These are phyloP conservation scores for Rhamphomyia laevipes DNA, from an alignment of 2,888 invertebrate genomes.

Conservation along the genomic window DNA sequence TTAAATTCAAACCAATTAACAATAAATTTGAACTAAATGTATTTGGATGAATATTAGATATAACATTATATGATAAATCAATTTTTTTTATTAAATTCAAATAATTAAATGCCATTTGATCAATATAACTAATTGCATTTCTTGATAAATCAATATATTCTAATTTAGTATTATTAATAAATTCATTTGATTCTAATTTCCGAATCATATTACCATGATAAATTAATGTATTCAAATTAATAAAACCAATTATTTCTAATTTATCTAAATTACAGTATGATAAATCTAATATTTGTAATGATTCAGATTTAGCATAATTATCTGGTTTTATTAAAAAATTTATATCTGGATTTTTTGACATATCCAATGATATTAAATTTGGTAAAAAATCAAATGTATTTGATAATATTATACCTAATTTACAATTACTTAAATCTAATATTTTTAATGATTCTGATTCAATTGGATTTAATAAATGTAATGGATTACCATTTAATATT, in stretches of 20 bases:
- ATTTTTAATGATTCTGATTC: conserved; percentile 42
- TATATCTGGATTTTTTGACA: conserved; percentile 49
- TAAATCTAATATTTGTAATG: conserved; percentile 46
- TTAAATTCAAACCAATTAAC: conserved; percentile 48
- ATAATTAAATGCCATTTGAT: conserved; percentile 47
- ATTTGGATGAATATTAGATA: conserved; percentile 46
- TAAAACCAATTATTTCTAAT: conserved; percentile 49
- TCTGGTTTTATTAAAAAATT: conserved; percentile 32
- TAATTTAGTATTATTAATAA: conserved; percentile 48
- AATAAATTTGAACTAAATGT: conserved; percentile 48
- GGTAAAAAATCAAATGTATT: conserved; percentile 47
- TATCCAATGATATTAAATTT: conserved; percentile 45
- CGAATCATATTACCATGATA: conserved; percentile 53
- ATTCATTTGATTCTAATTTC: conserved; percentile 43
- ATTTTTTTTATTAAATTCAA: conserved; percentile 46
- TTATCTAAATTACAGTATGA: conserved; percentile 50
- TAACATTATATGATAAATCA: conserved; percentile 59
- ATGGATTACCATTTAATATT: conserved; percentile 43
- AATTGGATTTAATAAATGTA: conserved; percentile 39
- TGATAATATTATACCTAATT: conserved; percentile 40
- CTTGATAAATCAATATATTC: conserved; percentile 51
- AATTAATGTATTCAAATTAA: conserved; percentile 45
- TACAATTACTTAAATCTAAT: conserved; percentile 48
- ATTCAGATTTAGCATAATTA: conserved; percentile 39
- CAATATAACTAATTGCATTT: conserved; percentile 51